phyloP scores from a whole-genome alignment of 2,797 vertebrate species.

The Ceyx erithaca region DNA sequence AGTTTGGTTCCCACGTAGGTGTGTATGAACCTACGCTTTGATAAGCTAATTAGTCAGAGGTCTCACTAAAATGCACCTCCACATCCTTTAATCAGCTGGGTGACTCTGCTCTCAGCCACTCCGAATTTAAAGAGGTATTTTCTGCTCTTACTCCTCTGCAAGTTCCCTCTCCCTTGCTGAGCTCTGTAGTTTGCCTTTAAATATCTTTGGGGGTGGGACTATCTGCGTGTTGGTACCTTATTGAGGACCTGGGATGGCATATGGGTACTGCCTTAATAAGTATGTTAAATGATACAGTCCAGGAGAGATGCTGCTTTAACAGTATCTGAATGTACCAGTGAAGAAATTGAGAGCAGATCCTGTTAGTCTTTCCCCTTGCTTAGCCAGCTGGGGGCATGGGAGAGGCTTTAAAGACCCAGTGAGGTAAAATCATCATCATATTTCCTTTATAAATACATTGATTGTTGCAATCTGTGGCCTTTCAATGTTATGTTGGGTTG shows the following conservation, averaged over 20 bases:
- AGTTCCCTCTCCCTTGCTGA: background rate
- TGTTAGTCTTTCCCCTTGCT: background rate
- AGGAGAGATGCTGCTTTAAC: background rate
- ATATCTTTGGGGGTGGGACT: background rate
- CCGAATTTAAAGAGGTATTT: background rate
- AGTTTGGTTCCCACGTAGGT: conserved; percentile 47
- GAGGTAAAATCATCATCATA: background rate
- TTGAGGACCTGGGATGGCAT: background rate
- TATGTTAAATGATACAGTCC: background rate
- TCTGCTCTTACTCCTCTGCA: background rate
- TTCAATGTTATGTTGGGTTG: fast-evolving
- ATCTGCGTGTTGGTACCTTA: background rate
- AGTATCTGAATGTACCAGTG: background rate
- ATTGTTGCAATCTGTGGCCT: background rate
- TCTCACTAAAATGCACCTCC: background rate
- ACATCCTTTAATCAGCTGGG: background rate
- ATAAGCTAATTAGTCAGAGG: conserved; percentile 35
- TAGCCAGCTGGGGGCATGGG: background rate
- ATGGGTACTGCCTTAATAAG: background rate
- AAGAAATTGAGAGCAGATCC: background rate
- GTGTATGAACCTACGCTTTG: conserved; percentile 33
- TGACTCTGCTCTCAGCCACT: background rate
- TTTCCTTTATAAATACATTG: background rate
- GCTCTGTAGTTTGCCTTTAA: background rate
- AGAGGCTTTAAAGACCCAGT: background rate